Evolutionary conservation across 2,888 invertebrate species (phyloP), one percentile per base, ranked within the genome.

Genomic region (Plagodis dolabraria): DNA sequence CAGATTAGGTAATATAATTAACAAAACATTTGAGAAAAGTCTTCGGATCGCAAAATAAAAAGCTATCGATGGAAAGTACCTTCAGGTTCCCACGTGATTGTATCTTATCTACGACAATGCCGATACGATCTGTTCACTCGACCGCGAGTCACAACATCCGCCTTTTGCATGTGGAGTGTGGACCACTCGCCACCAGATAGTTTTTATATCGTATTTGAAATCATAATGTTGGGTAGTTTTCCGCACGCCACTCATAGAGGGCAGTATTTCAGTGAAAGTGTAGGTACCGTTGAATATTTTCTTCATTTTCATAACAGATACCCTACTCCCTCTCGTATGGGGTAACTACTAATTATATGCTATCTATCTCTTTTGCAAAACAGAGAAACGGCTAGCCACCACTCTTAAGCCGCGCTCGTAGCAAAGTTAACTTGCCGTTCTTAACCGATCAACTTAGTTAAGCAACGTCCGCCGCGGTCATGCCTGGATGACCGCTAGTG

Each of bases 51-150:
- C 8, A 5, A 38, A 44, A 51, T 9, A 51, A 6, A n/a, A 33
- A 46, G 40, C 47, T 44, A 43, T 50, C 42, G 40, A 44, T 60
- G 38, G 60, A 60, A 60, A 60, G 55, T 55, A 35, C 43, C 45
- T 42, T 10, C 67, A 60, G 70, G 69, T 82, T 83, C 83, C 79
- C 86, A 86, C 82, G 81, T 66, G 67, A 43, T 43, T 47, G 42
- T 79, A 83, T 82, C 82, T 86, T 86, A 86, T 86, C 86, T 71
- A 70, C 55, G 65, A 65, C 68, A 55, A 64, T 75, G 68, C 77
- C 73, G 83, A 81, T 85, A 76, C 63, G 72, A 80, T 82, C 81
- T 79, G 77, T 58, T 77, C 82, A 76, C 77, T 83, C 77, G 79
- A 69, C 76, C 85, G 72, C 57, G 73, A 69, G 44, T 63, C 70